These are phyloP conservation scores for Trogon melanurus DNA, from an alignment of 2,113 vertebrate genomes.

Conservation along the genomic window DNA sequence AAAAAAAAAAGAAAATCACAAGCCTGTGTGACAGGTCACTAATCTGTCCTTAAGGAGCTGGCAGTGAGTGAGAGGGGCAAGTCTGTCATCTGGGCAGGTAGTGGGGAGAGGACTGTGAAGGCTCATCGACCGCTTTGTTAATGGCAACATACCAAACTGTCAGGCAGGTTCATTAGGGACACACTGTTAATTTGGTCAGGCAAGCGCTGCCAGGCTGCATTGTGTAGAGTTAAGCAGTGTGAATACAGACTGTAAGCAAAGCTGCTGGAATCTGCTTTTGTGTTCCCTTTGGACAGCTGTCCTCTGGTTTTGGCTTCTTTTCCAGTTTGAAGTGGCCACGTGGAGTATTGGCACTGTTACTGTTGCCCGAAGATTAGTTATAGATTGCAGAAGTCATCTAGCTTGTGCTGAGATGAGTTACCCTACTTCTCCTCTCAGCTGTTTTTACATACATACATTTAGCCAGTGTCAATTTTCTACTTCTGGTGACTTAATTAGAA, in stretches of 20 bases:
- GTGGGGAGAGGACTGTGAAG: not conserved
- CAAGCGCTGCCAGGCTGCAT: slow-evolving; percentile 39
- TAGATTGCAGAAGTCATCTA: not conserved
- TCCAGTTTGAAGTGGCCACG: slow-evolving; percentile 3
- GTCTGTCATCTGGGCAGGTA: not conserved
- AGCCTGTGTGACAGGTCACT: not conserved
- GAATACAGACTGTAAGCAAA: slow-evolving; percentile 38
- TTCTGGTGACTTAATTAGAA: not conserved
- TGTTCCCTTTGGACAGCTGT: not conserved
- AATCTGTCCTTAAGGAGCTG: not conserved
- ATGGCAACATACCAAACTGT: not conserved
- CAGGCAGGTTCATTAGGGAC: slow-evolving; percentile 37
- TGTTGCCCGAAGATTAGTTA: not conserved
- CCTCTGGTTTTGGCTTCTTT: not conserved
- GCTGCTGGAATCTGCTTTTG: slow-evolving; percentile 50
- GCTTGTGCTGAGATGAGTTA: not conserved
- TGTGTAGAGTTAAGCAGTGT: slow-evolving; percentile 45
- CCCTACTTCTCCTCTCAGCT: not conserved
- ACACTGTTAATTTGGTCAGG: slow-evolving; percentile 8
- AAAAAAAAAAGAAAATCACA: not conserved
- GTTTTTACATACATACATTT: not conserved
- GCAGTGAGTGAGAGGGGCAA: not conserved
- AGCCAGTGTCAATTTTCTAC: not conserved
- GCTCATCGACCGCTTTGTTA: not conserved
- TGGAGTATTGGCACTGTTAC: slow-evolving; percentile 22